Base-by-base conservation (phyloP, 1,140 invertebrate species). In the Daktulosphaira vitifoliae region DNA sequence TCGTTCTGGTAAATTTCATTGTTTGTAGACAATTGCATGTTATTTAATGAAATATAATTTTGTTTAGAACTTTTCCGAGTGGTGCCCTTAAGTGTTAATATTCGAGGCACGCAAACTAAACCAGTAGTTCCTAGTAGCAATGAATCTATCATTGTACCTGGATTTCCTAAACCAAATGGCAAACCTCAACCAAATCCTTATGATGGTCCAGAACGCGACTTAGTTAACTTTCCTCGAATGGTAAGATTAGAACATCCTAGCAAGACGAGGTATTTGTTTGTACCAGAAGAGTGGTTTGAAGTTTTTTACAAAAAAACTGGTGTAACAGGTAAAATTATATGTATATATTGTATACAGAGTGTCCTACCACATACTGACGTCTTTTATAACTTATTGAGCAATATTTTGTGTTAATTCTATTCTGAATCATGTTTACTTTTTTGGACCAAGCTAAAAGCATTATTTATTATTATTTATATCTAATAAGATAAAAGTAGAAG, bases 301-400 rank as follows among this genome's bases (percentile, higher is more conserved):
- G 84, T 89, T 70, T 92, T 98, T 74, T 95, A 97, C 74, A 83
- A 86, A 44, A 96, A 96, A 80, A 96, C 92, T 70, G 95, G 95
- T 74, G 92, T 87, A 49, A 87, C 87, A 66, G 87, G 88, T 72
- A 68, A 56, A 20, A 54, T 38, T n/a, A 49, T 26, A 11, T 25
- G 9, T 44, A 1, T 39, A 39, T 38, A 37, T 2, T 39, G 11
- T n/a, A n/a, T 38, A 1, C 23, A 3, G 16, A 54, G 52, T 23
- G 38, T 3, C 8, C 8, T 7, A 8, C 16, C 20, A 15, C 8
- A 5, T 53, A 15, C 13, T 2, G 20, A 38, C 11, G 22, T 51
- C 29, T 2, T 23, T 3, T 51, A 7, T 5, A 8, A 22, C 15
- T 22, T 53, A n/a, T 8, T n/a, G n/a, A n/a, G n/a, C n/a, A n/a